phyloP scores from a whole-genome alignment of 2,113 vertebrate species.

The Castor canadensis region DNA sequence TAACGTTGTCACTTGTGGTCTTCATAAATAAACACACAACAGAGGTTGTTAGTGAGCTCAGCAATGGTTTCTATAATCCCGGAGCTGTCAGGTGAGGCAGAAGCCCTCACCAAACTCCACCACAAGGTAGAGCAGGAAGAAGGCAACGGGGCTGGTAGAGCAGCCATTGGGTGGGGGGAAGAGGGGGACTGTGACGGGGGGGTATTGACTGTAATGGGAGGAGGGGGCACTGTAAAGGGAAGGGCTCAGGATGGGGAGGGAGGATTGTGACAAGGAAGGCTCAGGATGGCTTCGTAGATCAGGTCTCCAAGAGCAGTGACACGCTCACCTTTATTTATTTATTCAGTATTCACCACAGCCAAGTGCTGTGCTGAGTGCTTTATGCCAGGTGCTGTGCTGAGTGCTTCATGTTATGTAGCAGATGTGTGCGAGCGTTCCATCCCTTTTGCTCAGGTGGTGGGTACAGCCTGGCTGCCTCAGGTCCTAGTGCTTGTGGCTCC shows the following conservation, averaged over 20 bases:
- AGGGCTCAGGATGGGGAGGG: too few species aligned
- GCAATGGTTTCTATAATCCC: neutral
- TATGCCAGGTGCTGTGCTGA: neutral
- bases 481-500: neutral
- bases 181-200: neutral
- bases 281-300: neutral
- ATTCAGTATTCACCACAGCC: neutral
- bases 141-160: neutral
- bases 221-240: too few species aligned
- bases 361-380: neutral
- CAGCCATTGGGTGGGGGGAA: neutral
- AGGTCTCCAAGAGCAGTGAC: too few species aligned
- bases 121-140: neutral
- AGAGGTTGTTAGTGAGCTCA: neutral
- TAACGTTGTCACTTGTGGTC: neutral
- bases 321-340: neutral
- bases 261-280: neutral
- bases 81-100: neutral
- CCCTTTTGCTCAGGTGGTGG: neutral
- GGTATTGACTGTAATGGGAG: too few species aligned
- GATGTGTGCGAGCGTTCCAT: fast-evolving
- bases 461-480: neutral
- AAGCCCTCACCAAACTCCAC: neutral
- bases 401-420: neutral
- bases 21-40: neutral